Evolutionary conservation across 2,888 invertebrate genomes (phyloP), one percentile per base, ranked within the genome.

Genomic region (Dione vanillae): DNA sequence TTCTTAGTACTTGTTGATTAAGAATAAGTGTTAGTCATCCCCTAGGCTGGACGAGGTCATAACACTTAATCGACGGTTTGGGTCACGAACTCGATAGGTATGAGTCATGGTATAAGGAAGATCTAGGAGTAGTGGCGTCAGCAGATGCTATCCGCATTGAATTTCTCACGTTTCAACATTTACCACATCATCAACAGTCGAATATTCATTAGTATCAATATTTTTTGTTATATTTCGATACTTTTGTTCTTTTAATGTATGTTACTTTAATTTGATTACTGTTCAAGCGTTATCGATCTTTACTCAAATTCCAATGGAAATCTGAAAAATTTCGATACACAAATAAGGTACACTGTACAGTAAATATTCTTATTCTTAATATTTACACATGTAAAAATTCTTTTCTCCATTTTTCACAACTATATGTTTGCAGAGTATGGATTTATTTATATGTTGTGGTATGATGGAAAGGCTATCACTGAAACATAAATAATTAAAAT

Each of bases 51-150:
- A 79, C 78, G 83, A 83, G 83, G 83, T 81, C 84, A 80, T 81
- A 82, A 85, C 88, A 85, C 85, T 84, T 87, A 91, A 89, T 87
- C 85, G 83, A 83, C 83, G 75, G 83, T 80, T 76, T 86, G 81
- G 91, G 90, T 92, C 92, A 92, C 91, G 92, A 92, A 78, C 86
- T 81, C 74, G 80, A 65, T 74, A 76, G 67, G 71, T 80, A 83
- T 93, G 92, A 92, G 83, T 92, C 92, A 92, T 79, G 76, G 62
- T 83, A 87, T 83, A 82, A 91, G 91, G 92, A 92, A 91, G 91
- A 90, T 88, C 86, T 84, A 81, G 87, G 84, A 83, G 82, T 80
- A 79, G 87, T 92, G 91, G 84, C 92, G 91, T 92, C 92, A 92
- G 86, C 87, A 76, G 67, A 74, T 71, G 67, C 76, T 65, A 74